Conservation (phyloP, 1,140 invertebrate species). For the Andricus grossulariae region DNA sequence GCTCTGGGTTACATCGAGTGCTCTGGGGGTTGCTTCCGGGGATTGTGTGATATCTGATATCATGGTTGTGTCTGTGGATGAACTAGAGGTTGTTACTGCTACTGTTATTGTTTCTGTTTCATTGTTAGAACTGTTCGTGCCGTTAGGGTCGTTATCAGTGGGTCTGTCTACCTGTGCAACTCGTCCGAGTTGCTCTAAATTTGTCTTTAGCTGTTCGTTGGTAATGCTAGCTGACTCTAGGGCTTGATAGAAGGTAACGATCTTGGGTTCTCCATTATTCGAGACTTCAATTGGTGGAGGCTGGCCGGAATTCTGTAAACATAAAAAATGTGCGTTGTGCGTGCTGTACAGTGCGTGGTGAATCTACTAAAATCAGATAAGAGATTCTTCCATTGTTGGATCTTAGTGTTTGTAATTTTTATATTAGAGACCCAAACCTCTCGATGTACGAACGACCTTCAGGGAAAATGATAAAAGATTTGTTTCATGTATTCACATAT, state of each 20-base stretch:
- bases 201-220: slow-evolving; percentile 62
- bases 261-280: slow-evolving; percentile 68
- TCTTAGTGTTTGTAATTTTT: not conserved
- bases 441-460: not conserved
- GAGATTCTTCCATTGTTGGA: slow-evolving; percentile 3
- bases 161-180: slow-evolving; percentile 65
- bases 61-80: slow-evolving; percentile 49
- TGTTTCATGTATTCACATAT: not conserved
- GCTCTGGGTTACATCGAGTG: slow-evolving; percentile 36
- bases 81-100: slow-evolving; percentile 50
- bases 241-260: slow-evolving; percentile 71
- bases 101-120: slow-evolving; percentile 59
- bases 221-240: slow-evolving; percentile 69
- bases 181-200: slow-evolving; percentile 48
- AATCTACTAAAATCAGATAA: not conserved
- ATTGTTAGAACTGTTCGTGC: slow-evolving; percentile 62
- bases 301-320: slow-evolving; percentile 66
- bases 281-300: slow-evolving; percentile 61
- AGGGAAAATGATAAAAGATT: not conserved
- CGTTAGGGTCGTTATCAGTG: slow-evolving; percentile 60
- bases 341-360: slow-evolving; percentile 68
- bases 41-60: slow-evolving; percentile 50
- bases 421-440: not conserved
- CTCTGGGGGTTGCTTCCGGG: slow-evolving; percentile 39
- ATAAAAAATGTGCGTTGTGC: slow-evolving; percentile 67